Evolutionary conservation across 1,140 invertebrate genomes (phyloP), one percentile per base, ranked within the genome.

Genomic region (Heliconius melpomene): DNA sequence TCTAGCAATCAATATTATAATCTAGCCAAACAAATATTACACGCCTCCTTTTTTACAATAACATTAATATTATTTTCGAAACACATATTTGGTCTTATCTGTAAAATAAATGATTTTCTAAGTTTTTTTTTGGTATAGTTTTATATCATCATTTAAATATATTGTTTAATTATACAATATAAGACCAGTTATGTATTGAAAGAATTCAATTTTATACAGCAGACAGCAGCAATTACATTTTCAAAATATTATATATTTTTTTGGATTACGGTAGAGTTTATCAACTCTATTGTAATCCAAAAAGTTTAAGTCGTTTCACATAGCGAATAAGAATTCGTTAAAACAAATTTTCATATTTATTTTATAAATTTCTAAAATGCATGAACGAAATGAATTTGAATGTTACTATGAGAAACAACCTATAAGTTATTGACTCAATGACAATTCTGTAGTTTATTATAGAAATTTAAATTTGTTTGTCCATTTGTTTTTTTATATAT

Each of bases 1-100:
- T 75, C 78, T 79, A 79, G 78, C 40, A 75, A 73, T 74, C 71
- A 54, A 77, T 72, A 72, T 78, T 78, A 72, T 66, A 23, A 29
- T 18, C 70, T 78, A 73, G 50, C 46, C 26, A 54, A 76, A 72
- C 18, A 72, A 72, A 72, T 23, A 72, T 40, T 40, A 72, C 71
- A 72, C 36, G 20, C 20, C 71, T 72, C 7, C 71, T 13, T 66
- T 26, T 29, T 66, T 66, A 66, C 23, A 26, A 78, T 46, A 73
- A n/a, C 72, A 71, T 20, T n/a, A 23, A 36, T 38, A 72, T 72
- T 38, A 72, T 72, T 72, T 29, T 13, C 2, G 26, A 29, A 29
- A 72, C 40, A 72, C 71, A 72, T 23, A 72, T 72, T 7, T 72
- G 70, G 70, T 18, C 20, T 29, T 71, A 7, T 18, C 20, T 29